Evolutionary conservation across 2,888 invertebrate genomes (phyloP), one percentile per base, ranked within the genome.

Genomic region (Lissonota sp.): DNA sequence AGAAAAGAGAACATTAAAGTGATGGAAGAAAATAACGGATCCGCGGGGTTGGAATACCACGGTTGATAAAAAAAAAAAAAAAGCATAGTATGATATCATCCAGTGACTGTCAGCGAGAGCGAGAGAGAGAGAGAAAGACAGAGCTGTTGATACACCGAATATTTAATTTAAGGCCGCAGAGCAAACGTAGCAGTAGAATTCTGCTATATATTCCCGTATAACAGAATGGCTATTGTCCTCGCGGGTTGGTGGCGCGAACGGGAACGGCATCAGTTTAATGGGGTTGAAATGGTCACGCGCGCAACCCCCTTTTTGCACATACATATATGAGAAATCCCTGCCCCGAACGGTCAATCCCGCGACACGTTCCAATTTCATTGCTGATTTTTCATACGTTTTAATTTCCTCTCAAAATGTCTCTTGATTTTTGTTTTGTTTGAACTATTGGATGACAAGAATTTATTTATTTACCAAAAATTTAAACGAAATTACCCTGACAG

Each of bases 271-370:
- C 82, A 75, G 79, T 82, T 82, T 82, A 82, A 79, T 82, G 82
- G 79, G 72, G 79, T 60, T 79, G 82, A 82, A 82, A 82, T 79
- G 79, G 79, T 79, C 82, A 82, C 82, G 79, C 75, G 82, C 79
- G 49, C 62, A 10, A 60, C 44, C n/a, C 60, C 44, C 70, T 37
- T 46, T 69, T 40, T 16, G 16, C 46, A 16, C 66, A 57, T 58
- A 40, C 14, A 49, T 26, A 26, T 5, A 57, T 8, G 53, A 55
- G 63, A 37, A 14, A 55, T 42, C 12, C 55, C 26, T 44, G 7
- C n/a, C 6, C n/a, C 51, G n/a, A 46, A 10, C 39, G 7, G 37
- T 7, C 7, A 64, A n/a, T 6, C 26, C 26, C 26, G 26, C 26
- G 26, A 26, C 26, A 26, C 26, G 26, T 26, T 26, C 26, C 26